Base-by-base conservation (phyloP, 2,797 vertebrate genomes). In the Arnoldichthys spilopterus region DNA sequence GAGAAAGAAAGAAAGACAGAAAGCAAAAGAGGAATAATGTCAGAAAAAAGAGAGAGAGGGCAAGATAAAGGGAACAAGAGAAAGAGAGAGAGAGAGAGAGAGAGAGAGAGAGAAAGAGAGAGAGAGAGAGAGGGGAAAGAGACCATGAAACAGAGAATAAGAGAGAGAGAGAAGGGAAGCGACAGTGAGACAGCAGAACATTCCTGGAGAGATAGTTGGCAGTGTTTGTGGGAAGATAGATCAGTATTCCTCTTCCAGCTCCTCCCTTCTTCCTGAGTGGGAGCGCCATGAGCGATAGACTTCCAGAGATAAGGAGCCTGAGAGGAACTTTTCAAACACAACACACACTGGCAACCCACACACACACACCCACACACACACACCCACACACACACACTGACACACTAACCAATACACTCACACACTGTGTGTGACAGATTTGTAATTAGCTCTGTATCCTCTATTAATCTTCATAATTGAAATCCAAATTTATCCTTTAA, bases 141-240 rank as follows among this genome's bases (percentile, higher is more conserved):
- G 24, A 43, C 51, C 26, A 49, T 47, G 24, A 26, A 37, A 22
- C 45, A 15, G 18, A 11, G 62, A 54, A 70, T 16, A 18, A 20
- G 62, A 69, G 69, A 67, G 78, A 73, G 45, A 78, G 56, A 73
- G 26, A 43, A 49, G 49, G 72, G 49, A 67, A 13, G 43, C 78
- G 79, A 77, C 67, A 63, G 71, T 58, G 56, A 49, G 18, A 49
- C 78, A 53, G 72, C 79, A 77, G 69, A 78, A 74, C 76, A 67
- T 87, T 87, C 80, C 84, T 73, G 66, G 81, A 83, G 58, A 79
- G 75, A 81, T 62, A 56, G 62, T 83, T 83, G 85, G 84, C 83
- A 72, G 74, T 11, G 61, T 74, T 54, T 82, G 82, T 83, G 82
- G 84, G 83, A 88, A 83, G 82, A 83, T 11, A n/a, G 77, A 84